A percentile compares a stretch with the other conserved stretches of the same genome.
Evolutionary conservation across 2,113 vertebrate genomes (phyloP).

Genomic region (Pluvianellus socialis): DNA sequence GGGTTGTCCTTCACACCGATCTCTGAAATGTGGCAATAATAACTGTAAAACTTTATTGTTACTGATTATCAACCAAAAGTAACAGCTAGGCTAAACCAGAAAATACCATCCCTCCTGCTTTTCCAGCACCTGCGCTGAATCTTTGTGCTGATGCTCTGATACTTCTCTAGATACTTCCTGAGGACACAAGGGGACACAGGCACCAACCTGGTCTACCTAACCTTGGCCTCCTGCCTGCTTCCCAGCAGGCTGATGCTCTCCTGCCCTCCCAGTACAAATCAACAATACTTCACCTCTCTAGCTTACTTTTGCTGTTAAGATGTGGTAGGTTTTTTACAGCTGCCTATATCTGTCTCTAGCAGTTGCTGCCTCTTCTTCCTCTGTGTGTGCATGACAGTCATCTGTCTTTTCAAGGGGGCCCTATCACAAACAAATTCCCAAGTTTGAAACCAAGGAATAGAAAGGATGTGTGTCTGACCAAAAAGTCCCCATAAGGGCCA

Average conservation of each 20-base stretch:
- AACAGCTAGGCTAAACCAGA: background rate
- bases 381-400: background rate
- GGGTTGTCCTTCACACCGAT: background rate
- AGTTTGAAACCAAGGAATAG: background rate
- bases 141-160: background rate
- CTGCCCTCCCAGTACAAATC: background rate
- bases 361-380: background rate
- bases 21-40: background rate
- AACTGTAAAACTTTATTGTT: constrained; percentile 9
- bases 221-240: background rate
- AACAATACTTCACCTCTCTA: background rate
- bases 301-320: background rate
- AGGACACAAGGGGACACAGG: background rate
- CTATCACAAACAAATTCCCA: background rate
- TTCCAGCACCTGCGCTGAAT: background rate
- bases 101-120: background rate
- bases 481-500: background rate
- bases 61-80: background rate
- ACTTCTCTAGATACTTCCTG: background rate
- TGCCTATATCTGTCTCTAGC: background rate
- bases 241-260: background rate
- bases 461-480: background rate
- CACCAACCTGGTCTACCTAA: background rate
- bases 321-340: background rate
- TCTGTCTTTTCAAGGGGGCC: background rate